phyloP scores from a whole-genome alignment of 37 sponge, comb jelly and placozoan genomes.

The Chondrosia reniformis region DNA sequence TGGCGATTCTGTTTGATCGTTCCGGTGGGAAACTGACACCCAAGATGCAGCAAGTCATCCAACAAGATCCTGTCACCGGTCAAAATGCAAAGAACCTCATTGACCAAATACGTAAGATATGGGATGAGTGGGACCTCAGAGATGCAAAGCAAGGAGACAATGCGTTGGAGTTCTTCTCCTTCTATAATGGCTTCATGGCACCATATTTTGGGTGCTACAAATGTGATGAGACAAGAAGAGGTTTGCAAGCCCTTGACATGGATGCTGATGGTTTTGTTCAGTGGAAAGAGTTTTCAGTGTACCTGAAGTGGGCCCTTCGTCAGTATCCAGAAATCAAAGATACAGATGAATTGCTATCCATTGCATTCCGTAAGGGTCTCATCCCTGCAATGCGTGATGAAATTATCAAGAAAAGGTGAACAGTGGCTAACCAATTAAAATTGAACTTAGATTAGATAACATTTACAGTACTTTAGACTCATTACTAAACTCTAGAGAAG shows the following conservation, averaged over 20 bases:
- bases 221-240: conserved; percentile 11
- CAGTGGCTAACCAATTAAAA: no score
- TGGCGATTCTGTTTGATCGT: conserved; percentile 45
- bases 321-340: conserved; percentile 24
- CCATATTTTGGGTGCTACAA: not conserved
- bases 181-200: conserved; percentile 3
- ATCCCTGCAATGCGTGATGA: conserved; percentile 38
- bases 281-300: conserved; percentile 18
- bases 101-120: not conserved
- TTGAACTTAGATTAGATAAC: no score
- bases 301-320: conserved; percentile 27
- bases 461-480: no score
- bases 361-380: conserved; percentile 31
- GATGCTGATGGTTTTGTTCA: conserved; percentile 14
- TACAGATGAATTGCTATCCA: conserved; percentile 14
- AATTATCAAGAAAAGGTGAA: no score
- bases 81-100: not conserved
- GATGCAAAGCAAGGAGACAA: conserved; percentile 7
- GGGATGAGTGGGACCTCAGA: conserved; percentile 7
- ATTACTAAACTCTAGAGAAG: no score
- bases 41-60: conserved; percentile 1
- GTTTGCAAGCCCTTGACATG: conserved; percentile 13
- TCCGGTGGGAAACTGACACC: conserved; percentile 21
- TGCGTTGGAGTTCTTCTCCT: not conserved
- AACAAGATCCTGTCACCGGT: not conserved